phyloP scores from a whole-genome alignment of 2,888 invertebrate genomes.

The Choristoneura rosaceana region DNA sequence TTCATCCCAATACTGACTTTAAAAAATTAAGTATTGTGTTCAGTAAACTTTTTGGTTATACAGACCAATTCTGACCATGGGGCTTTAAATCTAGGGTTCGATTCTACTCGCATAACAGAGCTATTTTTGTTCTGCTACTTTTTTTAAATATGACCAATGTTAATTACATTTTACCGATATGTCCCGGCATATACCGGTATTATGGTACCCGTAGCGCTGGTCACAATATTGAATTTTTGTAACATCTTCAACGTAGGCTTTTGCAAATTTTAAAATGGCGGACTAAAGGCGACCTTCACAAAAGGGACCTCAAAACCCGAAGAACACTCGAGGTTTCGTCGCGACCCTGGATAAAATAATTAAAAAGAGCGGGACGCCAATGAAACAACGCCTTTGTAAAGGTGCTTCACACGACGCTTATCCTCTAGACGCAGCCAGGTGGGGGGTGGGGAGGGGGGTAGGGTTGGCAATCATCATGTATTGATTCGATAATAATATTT shows the following conservation, averaged over 20 bases:
- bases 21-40: no score
- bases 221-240: no score
- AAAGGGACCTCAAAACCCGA: constrained; percentile 1
- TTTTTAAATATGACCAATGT: no score
- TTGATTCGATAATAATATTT: background rate
- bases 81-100: no score
- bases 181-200: no score
- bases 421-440: constrained; percentile 10
- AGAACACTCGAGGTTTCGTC: constrained; percentile 10
- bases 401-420: constrained; percentile 20
- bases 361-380: background rate
- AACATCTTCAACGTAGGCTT: background rate
- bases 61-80: no score
- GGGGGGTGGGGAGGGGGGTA: background rate
- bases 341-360: constrained; percentile 8
- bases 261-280: background rate
- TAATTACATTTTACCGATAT: no score
- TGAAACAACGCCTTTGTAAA: constrained; percentile 11
- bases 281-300: constrained; percentile 2
- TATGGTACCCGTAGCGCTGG: no score
- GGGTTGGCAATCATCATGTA: constrained; percentile 13
- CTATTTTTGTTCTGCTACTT: no score
- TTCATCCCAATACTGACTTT: no score
- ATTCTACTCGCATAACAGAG: no score
- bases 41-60: no score